Percentiles rank a stretch among this genome's conserved stretches.
These are phyloP conservation scores for Celastrina argiolus DNA, from an alignment of 2,888 invertebrate genomes.

Conservation along the genomic window DNA sequence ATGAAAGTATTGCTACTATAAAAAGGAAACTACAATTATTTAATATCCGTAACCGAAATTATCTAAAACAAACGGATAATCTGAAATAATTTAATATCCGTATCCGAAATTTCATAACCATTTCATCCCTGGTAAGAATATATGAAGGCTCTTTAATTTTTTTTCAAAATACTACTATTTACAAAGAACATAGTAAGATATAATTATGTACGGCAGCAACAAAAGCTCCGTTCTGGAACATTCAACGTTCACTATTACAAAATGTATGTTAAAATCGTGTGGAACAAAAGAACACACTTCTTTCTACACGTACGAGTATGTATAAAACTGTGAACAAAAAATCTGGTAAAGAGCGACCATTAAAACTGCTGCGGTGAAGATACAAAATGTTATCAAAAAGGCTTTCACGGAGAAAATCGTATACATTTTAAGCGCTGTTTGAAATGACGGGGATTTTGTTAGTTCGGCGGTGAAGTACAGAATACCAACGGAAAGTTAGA, in stretches of 20 bases:
- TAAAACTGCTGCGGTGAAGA: conserved; percentile 9
- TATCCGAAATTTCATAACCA: no score
- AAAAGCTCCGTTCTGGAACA: background rate
- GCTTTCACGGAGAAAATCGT: conserved; percentile 31
- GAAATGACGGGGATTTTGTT: conserved; percentile 45
- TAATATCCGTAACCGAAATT: no score
- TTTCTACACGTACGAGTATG: conserved; percentile 5
- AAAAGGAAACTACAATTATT: no score
- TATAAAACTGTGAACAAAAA: background rate
- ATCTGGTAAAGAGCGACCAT: background rate
- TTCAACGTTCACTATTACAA: background rate
- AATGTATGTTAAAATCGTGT: background rate
- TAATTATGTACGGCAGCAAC: background rate
- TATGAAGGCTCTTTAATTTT: no score
- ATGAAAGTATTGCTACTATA: no score
- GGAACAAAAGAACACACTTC: background rate
- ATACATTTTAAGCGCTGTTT: conserved; percentile 34
- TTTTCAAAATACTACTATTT: no score
- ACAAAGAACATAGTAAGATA: background rate
- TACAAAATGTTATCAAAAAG: conserved; percentile 32
- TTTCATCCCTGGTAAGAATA: no score
- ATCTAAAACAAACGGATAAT: no score
- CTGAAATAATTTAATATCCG: no score
- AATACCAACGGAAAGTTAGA: conserved; percentile 48
- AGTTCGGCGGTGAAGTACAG: conserved; percentile 41